Evolutionary conservation across 1,140 invertebrate species (phyloP), one percentile per base, ranked within the genome.

Genomic region (Drosophila lacteicornis): DNA sequence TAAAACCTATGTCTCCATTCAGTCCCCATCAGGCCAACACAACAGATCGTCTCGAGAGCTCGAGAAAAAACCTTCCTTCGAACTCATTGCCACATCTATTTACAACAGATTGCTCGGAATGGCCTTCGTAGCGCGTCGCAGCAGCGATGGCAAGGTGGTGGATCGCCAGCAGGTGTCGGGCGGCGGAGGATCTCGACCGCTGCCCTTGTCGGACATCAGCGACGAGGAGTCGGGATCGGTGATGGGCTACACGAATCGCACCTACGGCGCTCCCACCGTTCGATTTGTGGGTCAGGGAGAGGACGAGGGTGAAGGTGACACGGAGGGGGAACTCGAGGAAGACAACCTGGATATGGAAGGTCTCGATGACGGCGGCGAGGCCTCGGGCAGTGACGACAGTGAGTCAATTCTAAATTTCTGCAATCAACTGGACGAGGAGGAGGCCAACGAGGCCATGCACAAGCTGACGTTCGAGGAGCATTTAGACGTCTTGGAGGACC

Each of bases 121-220:
- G 84, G 84, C 84, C 17, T 87, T 84, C 38, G 65, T 78, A 57
- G 80, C 84, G 19, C 84, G 80, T 27, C 61, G 77, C 30, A 71
- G 65, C 22, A 62, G 17, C 9, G 69, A 75, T 51, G 85, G 68
- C 15, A 61, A 80, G 9, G 55, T 88, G 56, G 74, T 90, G 4
- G 59, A 88, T 12, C 55, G 62, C 5, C 69, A 85, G 25, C 53
- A 70, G 33, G 42, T 84, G n/a, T 78, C 81, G 49, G 74, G n/a
- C 8, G 17, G 11, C 30, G 56, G 9, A 19, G 11, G 2, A 47
- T 36, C 11, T 6, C 56, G 40, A 22, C 19, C 63, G 0, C 3
- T 55, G 62, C n/a, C 53, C 4, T 22, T 56, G 19, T 56, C 74
- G 6, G 85, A 88, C 17, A 45, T 67, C 11, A 81, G 85, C 46